A percentile compares a stretch with the other conserved stretches of the same genome.
These are phyloP conservation scores for Hippocampus zosterae DNA, from an alignment of 2,113 vertebrate species.

Conservation along the genomic window DNA sequence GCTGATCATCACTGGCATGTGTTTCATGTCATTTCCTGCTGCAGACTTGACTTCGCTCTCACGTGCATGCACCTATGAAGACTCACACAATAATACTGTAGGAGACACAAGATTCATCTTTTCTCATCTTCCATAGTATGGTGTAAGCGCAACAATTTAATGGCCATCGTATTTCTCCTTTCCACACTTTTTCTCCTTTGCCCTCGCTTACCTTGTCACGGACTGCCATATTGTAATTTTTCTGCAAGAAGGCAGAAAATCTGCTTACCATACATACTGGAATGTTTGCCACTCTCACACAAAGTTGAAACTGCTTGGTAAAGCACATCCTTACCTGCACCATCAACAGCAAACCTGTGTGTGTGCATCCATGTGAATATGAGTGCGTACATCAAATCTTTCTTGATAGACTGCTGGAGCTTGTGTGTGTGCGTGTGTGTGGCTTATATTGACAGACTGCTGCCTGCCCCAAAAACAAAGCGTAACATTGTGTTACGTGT, in stretches of 20 bases:
- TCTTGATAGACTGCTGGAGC: not conserved
- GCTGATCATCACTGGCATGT: conserved; percentile 31
- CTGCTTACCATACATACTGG: conserved; percentile 60
- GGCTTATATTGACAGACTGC: too few relatives aligned
- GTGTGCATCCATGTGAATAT: conserved; percentile 5
- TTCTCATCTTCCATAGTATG: conserved; percentile 25
- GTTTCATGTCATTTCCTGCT: conserved; percentile 19
- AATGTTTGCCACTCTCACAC: conserved; percentile 56
- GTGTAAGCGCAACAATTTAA: conserved; percentile 36
- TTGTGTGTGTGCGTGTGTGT: not conserved
- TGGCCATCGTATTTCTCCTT: conserved; percentile 32
- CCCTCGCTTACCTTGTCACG: not conserved
- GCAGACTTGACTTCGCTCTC: not conserved
- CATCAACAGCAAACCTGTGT: conserved; percentile 39
- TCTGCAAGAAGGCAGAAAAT: conserved; percentile 69
- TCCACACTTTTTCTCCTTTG: not conserved
- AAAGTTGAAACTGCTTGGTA: conserved; percentile 60
- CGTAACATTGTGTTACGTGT: too few relatives aligned
- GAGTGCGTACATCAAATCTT: not conserved
- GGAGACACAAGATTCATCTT: conserved; percentile 4
- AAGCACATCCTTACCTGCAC: conserved; percentile 50
- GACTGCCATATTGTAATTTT: conserved; percentile 60
- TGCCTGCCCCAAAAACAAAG: too few relatives aligned
- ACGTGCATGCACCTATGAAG: not conserved
- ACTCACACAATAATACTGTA: not conserved